Evolutionary conservation across 2,888 invertebrate species (phyloP).

Genomic region (Stictocephala bisonia): DNA sequence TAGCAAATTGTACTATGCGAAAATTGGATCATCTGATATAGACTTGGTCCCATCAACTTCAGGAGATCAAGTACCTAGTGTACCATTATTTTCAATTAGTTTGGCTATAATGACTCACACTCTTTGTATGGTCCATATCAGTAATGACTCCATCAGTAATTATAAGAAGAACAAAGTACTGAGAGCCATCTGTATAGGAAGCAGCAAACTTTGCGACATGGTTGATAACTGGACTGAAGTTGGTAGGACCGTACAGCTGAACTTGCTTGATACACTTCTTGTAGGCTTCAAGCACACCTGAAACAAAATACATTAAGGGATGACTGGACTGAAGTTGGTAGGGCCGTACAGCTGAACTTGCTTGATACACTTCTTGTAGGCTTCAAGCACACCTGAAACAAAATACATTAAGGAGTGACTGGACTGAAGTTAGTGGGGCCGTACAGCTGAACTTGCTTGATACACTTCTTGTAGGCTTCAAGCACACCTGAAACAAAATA

Average conservation of each 20-base stretch:
- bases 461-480: constrained; percentile 66
- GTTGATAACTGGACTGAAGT: constrained; percentile 70
- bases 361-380: constrained; percentile 67
- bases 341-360: constrained; percentile 65
- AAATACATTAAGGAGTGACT: constrained; percentile 49
- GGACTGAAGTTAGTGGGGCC: constrained; percentile 73
- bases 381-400: constrained; percentile 66
- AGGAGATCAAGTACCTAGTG: too few relatives aligned
- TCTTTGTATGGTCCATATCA: constrained; percentile 69
- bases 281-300: constrained; percentile 68
- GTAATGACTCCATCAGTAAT: constrained; percentile 73
- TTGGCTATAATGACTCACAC: constrained; percentile 62
- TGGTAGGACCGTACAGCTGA: constrained; percentile 71
- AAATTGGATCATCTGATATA: too few relatives aligned
- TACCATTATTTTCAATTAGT: too few relatives aligned
- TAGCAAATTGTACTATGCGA: too few relatives aligned
- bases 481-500: constrained; percentile 65
- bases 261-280: constrained; percentile 66
- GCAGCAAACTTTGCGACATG: constrained; percentile 67
- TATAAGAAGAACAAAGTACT: constrained; percentile 71
- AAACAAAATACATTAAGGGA: constrained; percentile 12
- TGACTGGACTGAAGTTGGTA: neutral
- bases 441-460: constrained; percentile 67
- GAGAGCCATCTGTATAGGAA: constrained; percentile 65
- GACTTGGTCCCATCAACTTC: too few relatives aligned